phyloP scores from a whole-genome alignment of 2,797 vertebrate genomes.

The Coregonus sp. region DNA sequence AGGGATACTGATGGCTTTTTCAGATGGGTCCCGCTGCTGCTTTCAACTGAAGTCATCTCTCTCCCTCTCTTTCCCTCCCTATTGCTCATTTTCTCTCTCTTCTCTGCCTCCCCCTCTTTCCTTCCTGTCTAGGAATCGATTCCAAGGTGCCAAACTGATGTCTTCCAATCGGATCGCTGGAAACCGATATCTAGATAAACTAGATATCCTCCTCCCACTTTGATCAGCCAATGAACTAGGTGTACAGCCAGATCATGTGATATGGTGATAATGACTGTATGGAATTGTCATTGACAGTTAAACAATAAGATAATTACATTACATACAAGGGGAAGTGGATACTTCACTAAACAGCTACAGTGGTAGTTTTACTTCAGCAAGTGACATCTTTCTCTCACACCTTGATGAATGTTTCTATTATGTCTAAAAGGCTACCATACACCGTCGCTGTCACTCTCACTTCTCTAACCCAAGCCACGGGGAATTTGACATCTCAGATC shows the following conservation, averaged over 20 bases:
- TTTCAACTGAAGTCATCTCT: conserved; percentile 25
- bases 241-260: background rate
- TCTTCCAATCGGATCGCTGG: background rate
- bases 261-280: background rate
- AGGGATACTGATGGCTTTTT: conserved; percentile 64
- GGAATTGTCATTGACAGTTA: background rate
- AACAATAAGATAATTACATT: background rate
- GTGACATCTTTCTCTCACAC: background rate
- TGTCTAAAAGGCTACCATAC: background rate
- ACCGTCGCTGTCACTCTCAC: background rate
- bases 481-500: background rate
- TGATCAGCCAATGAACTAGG: background rate
- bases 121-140: background rate
- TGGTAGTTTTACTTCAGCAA: background rate
- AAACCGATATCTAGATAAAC: no score
- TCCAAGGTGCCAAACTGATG: background rate
- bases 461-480: background rate
- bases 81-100: conserved; percentile 29
- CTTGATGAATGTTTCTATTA: background rate
- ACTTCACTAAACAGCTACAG: background rate
- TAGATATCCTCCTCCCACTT: conserved; percentile 3
- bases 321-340: background rate
- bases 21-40: conserved; percentile 57
- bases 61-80: conserved; percentile 22
- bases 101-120: conserved; percentile 30